Conservation (phyloP, 2,888 invertebrate genomes). For the Clitarchus hookeri region DNA sequence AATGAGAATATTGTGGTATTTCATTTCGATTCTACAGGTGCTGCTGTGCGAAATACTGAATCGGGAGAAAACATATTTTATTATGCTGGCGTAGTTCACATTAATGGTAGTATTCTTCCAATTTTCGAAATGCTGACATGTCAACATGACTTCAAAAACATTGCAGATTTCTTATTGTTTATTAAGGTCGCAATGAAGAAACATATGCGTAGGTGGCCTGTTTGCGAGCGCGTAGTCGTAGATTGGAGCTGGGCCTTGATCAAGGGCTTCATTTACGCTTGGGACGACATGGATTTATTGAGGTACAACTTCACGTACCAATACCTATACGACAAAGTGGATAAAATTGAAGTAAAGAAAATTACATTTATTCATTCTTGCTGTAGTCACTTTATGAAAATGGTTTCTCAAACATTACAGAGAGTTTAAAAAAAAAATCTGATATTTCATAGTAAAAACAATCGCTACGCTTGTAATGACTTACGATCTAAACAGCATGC, state of each 20-base stretch:
- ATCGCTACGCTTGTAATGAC: not conserved
- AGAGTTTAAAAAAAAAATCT: not conserved
- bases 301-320: not conserved
- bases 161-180: too few relatives aligned
- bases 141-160: too few relatives aligned
- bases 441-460: not conserved
- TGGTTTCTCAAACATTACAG: not conserved
- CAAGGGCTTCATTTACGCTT: not conserved
- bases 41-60: not conserved
- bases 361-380: not conserved
- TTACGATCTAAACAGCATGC: not conserved
- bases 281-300: not conserved
- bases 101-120: too few relatives aligned
- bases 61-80: not conserved
- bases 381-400: constrained; percentile 14
- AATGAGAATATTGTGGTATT: not conserved
- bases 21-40: not conserved
- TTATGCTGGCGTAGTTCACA: not conserved
- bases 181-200: not conserved
- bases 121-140: too few relatives aligned
- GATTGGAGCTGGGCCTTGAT: not conserved
- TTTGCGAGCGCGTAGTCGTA: not conserved
- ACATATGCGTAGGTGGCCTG: not conserved
- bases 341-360: not conserved
- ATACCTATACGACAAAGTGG: not conserved